A percentile compares a stretch with the other conserved stretches of the same genome.
These are phyloP conservation scores for Empis stercorea DNA, from an alignment of 2,888 invertebrate genomes.

Conservation along the genomic window DNA sequence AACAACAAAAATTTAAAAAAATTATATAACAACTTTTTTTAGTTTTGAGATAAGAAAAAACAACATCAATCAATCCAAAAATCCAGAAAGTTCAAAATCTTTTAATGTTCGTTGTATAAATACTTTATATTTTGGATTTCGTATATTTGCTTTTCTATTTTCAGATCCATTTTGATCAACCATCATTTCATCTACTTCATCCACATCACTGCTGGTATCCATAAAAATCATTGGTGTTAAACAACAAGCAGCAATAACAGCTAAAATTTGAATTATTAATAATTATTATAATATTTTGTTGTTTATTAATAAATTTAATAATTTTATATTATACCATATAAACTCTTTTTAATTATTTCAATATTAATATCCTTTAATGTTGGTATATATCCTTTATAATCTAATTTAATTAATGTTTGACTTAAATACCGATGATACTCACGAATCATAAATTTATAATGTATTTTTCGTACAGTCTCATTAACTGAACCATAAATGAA, in stretches of 20 bases:
- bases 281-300: neutral
- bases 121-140: conserved; percentile 28
- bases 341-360: conserved; percentile 29
- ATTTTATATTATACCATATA: conserved; percentile 23
- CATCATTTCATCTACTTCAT: conserved; percentile 6
- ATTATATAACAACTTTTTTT: neutral
- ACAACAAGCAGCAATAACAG: conserved; percentile 32
- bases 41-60: neutral
- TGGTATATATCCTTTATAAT: conserved; percentile 27
- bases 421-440: conserved; percentile 28
- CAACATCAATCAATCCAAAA: conserved; percentile 24
- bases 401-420: conserved; percentile 25
- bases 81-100: conserved; percentile 32
- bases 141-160: conserved; percentile 28
- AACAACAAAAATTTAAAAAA: neutral
- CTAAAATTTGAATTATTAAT: conserved; percentile 15
- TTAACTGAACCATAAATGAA: conserved; percentile 31
- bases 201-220: conserved; percentile 16
- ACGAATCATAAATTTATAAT: conserved; percentile 28
- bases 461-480: conserved; percentile 30
- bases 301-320: neutral
- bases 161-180: conserved; percentile 22
- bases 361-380: conserved; percentile 30
- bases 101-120: conserved; percentile 30
- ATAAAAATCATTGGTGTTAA: conserved; percentile 32